Conservation (phyloP, 2,888 invertebrate genomes). For the Synanthedon formicaeformis region DNA sequence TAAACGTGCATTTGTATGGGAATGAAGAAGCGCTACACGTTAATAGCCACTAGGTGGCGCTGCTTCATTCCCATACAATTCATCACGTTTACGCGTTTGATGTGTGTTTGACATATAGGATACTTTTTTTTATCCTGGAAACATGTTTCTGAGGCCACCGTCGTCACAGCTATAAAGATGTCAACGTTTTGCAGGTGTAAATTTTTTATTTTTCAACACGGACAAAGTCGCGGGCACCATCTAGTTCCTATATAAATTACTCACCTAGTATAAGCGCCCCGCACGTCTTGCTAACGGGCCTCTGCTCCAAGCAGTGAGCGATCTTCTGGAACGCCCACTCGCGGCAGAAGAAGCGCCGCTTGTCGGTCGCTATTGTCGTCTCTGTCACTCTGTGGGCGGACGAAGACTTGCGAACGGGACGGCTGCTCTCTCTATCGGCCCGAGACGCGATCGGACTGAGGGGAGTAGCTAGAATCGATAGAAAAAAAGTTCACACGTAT, state of each 20-base stretch:
- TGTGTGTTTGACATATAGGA: too few species aligned
- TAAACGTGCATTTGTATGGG: too few species aligned
- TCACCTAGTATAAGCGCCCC: constrained; percentile 87
- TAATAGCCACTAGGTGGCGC: too few species aligned
- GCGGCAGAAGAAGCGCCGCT: constrained; percentile 86
- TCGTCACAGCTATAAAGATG: too few species aligned
- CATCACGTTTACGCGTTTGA: too few species aligned
- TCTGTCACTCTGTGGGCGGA: constrained; percentile 52
- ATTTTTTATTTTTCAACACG: too few species aligned
- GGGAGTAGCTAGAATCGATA: constrained; percentile 32
- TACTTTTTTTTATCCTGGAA: too few species aligned
- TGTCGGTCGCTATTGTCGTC: constrained; percentile 64
- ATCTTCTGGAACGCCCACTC: constrained; percentile 98
- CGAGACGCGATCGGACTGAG: constrained; percentile 41
- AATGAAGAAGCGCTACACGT: too few species aligned
- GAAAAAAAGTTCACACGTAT: neutral
- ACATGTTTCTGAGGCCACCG: too few species aligned
- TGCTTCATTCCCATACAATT: too few species aligned
- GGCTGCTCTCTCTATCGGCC: constrained; percentile 28
- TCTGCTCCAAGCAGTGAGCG: constrained; percentile 89
- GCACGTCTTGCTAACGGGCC: constrained; percentile 85
- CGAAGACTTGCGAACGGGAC: constrained; percentile 55
- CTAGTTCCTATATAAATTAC: neutral
- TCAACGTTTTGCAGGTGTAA: too few species aligned
- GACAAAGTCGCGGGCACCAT: neutral